Evolutionary conservation across 2,797 vertebrate genomes (phyloP), one percentile per base, ranked within the genome.

Genomic region (Phataginus tetradactyla): DNA sequence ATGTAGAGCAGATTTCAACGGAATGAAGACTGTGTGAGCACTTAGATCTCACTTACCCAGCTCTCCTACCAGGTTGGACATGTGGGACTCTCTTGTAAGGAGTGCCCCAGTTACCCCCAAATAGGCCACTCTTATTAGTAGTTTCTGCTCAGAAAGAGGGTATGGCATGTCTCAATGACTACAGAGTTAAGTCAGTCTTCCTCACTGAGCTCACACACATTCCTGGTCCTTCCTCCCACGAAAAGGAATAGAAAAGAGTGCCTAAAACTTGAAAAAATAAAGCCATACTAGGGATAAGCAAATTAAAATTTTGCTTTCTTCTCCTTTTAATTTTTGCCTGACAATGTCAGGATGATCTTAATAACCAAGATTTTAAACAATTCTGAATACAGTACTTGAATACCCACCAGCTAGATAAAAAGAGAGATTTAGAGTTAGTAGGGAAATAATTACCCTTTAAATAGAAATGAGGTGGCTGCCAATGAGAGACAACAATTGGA

Each of bases 331-430:
- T 79, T 92, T 92, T 90, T 93, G 75, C 23, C 32, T 85, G 53
- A 77, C 34, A 90, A 88, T 88, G 72, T 95, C 87, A 87, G 34
- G 13, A 42, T 94, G 66, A 90, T 81, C 84, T 45, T 96, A 95
- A 95, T 68, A 83, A 77, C 10, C n/a, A 75, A 51, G 25, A 37
- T 94, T 95, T 93, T 90, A 72, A 95, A 89, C 18, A 86, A 57
- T 92, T 80, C n/a, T 29, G 34, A 94, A 90, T 83, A 45, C 0
- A 87, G 20, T 89, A 69, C 57, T 95, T 80, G 63, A 78, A 86
- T 55, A 91, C 10, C 25, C 53, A 79, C 1, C 89, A 75, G 1
- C 20, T 5, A 94, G 34, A 64, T 25, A 29, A 86, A 72, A 64
- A 69, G 29, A 78, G 42, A 85, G 2, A 66, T 34, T 42, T 55